phyloP scores from a whole-genome alignment of 2,888 invertebrate species.

The Drosophila greeni region DNA sequence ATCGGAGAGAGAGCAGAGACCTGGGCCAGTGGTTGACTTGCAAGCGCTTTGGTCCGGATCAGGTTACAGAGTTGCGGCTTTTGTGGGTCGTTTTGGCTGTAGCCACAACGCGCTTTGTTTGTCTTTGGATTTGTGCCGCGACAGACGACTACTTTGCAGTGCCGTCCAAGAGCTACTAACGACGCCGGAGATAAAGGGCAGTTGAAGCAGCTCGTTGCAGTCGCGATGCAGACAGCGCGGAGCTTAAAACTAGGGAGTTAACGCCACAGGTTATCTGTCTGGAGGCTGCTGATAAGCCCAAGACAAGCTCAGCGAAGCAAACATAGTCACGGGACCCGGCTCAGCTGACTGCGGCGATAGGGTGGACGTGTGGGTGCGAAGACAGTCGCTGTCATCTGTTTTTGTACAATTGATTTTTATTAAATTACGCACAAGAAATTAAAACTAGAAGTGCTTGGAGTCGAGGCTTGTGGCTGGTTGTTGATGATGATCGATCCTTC shows the following conservation, averaged over 20 bases:
- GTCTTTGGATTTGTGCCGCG: slow-evolving; percentile 24
- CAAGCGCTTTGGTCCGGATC: slow-evolving; percentile 33
- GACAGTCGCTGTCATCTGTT: slow-evolving; percentile 16
- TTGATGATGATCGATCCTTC: slow-evolving; percentile 52
- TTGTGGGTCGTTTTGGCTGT: slow-evolving; percentile 38
- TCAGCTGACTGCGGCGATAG: slow-evolving; percentile 38
- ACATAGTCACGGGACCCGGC: slow-evolving; percentile 61
- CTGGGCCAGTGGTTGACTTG: slow-evolving; percentile 34
- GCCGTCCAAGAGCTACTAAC: slow-evolving; percentile 49
- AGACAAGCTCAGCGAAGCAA: slow-evolving; percentile 52
- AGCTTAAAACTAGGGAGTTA: slow-evolving; percentile 27
- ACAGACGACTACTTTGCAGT: slow-evolving; percentile 46
- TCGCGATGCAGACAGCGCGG: slow-evolving; percentile 26
- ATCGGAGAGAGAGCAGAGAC: slow-evolving; percentile 10
- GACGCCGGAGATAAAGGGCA: slow-evolving; percentile 55
- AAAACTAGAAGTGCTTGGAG: slow-evolving; percentile 56
- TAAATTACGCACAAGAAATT: slow-evolving; percentile 67
- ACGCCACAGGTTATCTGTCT: slow-evolving; percentile 58
- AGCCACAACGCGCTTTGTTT: slow-evolving; percentile 35
- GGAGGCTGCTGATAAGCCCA: slow-evolving; percentile 50
- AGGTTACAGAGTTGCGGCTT: slow-evolving; percentile 51
- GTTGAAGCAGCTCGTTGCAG: slow-evolving; percentile 6
- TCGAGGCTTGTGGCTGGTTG: slow-evolving; percentile 26
- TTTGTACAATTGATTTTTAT: slow-evolving; percentile 69
- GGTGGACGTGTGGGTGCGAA: neutral